phyloP scores from a whole-genome alignment of 2,797 vertebrate species.

The Antennarius maculatus region DNA sequence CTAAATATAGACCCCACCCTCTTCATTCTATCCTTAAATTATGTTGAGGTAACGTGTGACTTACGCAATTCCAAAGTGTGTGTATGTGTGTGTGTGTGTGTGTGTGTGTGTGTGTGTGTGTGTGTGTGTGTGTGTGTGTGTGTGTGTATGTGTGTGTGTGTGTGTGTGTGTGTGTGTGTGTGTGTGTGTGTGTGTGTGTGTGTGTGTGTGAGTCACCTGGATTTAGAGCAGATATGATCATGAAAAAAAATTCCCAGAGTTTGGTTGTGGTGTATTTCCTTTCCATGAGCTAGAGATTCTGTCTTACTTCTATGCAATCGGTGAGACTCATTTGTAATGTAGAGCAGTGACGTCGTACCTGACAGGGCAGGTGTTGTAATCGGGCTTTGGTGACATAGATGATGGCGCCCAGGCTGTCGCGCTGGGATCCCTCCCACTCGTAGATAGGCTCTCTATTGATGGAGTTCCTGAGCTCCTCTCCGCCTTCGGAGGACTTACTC shows the following conservation, averaged over 20 bases:
- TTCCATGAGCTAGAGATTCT: not conserved
- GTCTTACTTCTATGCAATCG: not conserved
- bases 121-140: constrained; percentile 65
- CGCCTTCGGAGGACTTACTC: constrained; percentile 48
- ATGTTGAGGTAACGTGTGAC: constrained; percentile 45
- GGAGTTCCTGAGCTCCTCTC: constrained; percentile 88
- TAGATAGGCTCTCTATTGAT: constrained; percentile 86
- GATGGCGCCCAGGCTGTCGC: constrained; percentile 86
- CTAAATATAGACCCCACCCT: constrained; percentile 35
- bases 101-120: constrained; percentile 68
- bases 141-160: constrained; percentile 54
- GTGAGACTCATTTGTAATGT: constrained; percentile 38
- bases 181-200: constrained; percentile 61
- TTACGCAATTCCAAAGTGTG: constrained; percentile 53
- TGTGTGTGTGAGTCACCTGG: constrained; percentile 56
- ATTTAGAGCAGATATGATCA: constrained; percentile 30
- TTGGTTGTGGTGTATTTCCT: constrained; percentile 32
- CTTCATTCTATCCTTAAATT: constrained; percentile 29
- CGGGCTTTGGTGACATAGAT: constrained; percentile 89
- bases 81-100: constrained; percentile 50
- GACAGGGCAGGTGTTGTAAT: constrained; percentile 93
- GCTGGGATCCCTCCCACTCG: constrained; percentile 87
- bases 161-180: constrained; percentile 65
- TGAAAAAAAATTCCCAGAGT: constrained; percentile 50
- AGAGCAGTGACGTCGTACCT: constrained; percentile 77